Evolutionary conservation across 1,140 invertebrate species (phyloP).

Genomic region (Eubasilissa regina): DNA sequence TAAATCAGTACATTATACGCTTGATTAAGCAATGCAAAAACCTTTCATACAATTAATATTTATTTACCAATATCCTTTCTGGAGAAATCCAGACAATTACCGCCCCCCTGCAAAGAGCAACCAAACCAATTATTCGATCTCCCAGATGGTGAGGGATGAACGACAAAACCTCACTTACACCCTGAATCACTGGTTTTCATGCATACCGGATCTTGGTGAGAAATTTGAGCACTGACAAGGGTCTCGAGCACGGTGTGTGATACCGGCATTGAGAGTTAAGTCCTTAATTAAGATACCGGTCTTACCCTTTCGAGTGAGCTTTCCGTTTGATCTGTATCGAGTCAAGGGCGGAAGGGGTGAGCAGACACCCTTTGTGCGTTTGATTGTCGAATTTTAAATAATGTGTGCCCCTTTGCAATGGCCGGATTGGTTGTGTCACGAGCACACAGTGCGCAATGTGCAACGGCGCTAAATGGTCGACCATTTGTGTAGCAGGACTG

Average conservation of each 20-base stretch:
- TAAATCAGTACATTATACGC: too few relatives aligned
- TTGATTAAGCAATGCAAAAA: too few relatives aligned
- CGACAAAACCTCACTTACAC: background rate
- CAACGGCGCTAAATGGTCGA: conserved; percentile 8
- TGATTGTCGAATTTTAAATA: conserved; percentile 54
- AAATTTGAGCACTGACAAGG: too few relatives aligned
- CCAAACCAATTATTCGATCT: conserved; percentile 15
- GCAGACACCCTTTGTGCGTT: conserved; percentile 46
- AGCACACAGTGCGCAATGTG: conserved; percentile 27
- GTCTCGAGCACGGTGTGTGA: too few relatives aligned
- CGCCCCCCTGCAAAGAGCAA: conserved; percentile 17
- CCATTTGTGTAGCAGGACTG: background rate
- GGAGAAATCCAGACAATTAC: background rate
- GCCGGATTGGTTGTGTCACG: conserved; percentile 27
- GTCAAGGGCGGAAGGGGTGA: conserved; percentile 28
- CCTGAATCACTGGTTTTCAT: background rate
- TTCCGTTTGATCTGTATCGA: conserved; percentile 42
- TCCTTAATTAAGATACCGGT: conserved; percentile 36
- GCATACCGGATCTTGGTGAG: too few relatives aligned
- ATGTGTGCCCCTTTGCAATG: conserved; percentile 30
- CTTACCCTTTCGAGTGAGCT: conserved; percentile 7
- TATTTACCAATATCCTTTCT: too few relatives aligned
- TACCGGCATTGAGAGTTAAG: background rate
- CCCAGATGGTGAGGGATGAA: background rate
- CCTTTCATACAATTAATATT: too few relatives aligned